A percentile compares a stretch with the other conserved stretches of the same genome.
These are phyloP conservation scores for Corvus moneduloides DNA, from an alignment of 2,113 vertebrate species.

Conservation along the genomic window DNA sequence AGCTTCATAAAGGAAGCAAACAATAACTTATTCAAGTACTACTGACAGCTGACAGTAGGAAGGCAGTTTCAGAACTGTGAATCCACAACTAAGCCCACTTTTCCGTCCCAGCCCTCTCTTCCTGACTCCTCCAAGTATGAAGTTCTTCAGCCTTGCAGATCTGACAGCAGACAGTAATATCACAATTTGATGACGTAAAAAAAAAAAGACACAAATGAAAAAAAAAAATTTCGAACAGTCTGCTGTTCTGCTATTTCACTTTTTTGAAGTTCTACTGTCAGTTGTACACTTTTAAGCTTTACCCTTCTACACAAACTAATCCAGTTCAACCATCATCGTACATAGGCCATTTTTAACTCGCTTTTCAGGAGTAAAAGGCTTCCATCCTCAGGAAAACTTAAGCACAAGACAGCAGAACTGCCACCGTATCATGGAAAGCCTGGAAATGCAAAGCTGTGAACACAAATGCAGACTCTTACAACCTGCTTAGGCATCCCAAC, in stretches of 20 bases:
- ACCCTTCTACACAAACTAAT: background rate
- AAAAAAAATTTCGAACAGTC: background rate
- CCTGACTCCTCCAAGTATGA: background rate
- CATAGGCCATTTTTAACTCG: fast-evolving
- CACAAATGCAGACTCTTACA: background rate
- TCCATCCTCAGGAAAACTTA: background rate
- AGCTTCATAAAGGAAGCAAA: background rate
- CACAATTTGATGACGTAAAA: background rate
- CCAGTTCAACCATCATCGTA: fast-evolving
- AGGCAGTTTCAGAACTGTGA: background rate
- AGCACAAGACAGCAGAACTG: background rate
- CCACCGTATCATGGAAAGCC: background rate
- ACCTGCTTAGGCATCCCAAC: fast-evolving
- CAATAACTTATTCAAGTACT: background rate
- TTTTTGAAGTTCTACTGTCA: background rate
- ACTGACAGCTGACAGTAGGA: background rate
- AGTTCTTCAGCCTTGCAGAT: background rate
- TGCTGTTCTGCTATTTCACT: background rate
- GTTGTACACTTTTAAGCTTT: background rate
- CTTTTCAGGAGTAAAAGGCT: background rate
- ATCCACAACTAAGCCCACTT: background rate
- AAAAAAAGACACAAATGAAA: background rate
- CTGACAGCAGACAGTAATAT: background rate
- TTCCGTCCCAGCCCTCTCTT: background rate
- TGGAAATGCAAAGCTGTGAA: background rate